Evolutionary conservation across 2,888 invertebrate species (phyloP).

Genomic region (Thyatira batis): DNA sequence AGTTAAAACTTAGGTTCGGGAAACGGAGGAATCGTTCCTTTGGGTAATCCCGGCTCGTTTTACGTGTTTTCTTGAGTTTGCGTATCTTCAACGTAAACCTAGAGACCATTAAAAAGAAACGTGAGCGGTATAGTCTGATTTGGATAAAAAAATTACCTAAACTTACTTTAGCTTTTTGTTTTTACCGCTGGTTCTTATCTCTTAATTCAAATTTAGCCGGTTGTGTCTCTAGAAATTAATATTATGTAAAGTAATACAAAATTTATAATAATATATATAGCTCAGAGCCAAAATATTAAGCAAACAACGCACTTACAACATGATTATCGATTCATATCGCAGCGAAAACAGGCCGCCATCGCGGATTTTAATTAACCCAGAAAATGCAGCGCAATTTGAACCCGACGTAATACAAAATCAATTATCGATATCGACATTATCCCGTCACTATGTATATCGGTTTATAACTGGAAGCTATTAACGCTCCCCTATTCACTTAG

Average conservation of each 20-base stretch:
- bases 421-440: conserved; percentile 21
- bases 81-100: conserved; percentile 1
- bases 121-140: conserved; percentile 4
- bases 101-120: conserved; percentile 4
- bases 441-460: conserved; percentile 38
- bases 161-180: conserved; percentile 14
- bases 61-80: background rate
- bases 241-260: too few species aligned
- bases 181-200: conserved; percentile 18
- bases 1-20: background rate
- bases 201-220: too few species aligned
- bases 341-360: conserved; percentile 18
- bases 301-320: conserved; percentile 6
- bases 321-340: conserved; percentile 5
- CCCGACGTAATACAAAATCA: conserved; percentile 5
- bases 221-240: too few species aligned
- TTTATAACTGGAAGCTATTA: conserved; percentile 42
- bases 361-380: conserved; percentile 34
- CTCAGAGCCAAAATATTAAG: conserved; percentile 17
- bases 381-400: conserved; percentile 25
- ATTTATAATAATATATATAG: too few species aligned
- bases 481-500: conserved; percentile 39
- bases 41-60: background rate
- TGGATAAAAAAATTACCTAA: conserved; percentile 15
- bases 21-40: background rate